Conservation (phyloP, 30 jellyfish, hydroid and myxozoan species). For the Sanderia malayensis region DNA sequence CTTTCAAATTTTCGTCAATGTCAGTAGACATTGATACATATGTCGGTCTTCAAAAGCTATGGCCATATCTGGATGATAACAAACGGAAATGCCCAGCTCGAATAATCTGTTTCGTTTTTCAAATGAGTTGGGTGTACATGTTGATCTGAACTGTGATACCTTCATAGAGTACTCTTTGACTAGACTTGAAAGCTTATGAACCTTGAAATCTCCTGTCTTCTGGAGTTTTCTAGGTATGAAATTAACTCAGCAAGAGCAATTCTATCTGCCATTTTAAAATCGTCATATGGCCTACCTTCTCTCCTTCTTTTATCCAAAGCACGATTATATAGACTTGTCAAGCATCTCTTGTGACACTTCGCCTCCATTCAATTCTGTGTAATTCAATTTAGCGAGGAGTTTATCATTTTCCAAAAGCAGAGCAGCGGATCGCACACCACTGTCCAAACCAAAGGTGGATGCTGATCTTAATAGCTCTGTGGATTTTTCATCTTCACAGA, state of each 20-base stretch:
- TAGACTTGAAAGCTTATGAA: constrained; percentile 15
- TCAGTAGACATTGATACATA: too few species aligned
- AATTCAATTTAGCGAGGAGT: constrained; percentile 11
- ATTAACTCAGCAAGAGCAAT: constrained; percentile 42
- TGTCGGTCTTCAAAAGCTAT: too few species aligned
- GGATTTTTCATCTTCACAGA: constrained; percentile 9
- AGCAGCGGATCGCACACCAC: constrained; percentile 26
- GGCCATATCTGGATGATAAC: too few species aligned
- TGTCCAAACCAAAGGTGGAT: constrained; percentile 22
- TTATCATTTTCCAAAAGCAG: constrained; percentile 28
- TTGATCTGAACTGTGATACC: constrained; percentile 37
- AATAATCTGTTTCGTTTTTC: too few species aligned
- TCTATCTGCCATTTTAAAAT: constrained; percentile 19
- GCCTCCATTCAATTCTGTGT: constrained; percentile 42
- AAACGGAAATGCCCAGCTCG: too few species aligned
- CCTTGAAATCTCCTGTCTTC: constrained; percentile 8
- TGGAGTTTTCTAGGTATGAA: constrained; percentile 17
- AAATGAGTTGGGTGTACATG: constrained; percentile 34
- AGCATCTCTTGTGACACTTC: constrained; percentile 20
- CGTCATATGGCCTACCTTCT: constrained; percentile 5
- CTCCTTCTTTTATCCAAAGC: constrained; percentile 18
- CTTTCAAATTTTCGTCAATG: too few species aligned
- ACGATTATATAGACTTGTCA: constrained; percentile 17
- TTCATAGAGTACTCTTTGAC: constrained; percentile 29
- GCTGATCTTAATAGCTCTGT: constrained; percentile 31